Evolutionary conservation across 2,888 invertebrate species (phyloP), one percentile per base, ranked within the genome.

Genomic region (Cetonia aurata): DNA sequence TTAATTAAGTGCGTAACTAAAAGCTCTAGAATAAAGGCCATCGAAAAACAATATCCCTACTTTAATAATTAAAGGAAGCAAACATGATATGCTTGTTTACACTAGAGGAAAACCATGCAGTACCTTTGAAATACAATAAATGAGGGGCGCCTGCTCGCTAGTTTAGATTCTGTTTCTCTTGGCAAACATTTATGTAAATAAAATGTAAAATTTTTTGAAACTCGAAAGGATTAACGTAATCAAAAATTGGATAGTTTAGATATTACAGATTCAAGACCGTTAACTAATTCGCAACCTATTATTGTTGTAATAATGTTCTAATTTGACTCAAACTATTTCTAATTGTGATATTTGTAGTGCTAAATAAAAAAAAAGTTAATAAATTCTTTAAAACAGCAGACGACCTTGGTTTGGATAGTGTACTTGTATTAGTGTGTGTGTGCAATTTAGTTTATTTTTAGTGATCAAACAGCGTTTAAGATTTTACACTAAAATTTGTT

Each of bases 331-430:
- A 37, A 37, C 37, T 37, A 37, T 37, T 37, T 37, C 6, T 37
- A 37, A 8, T 37, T 37, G 37, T 37, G 37, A 37, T 37, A 37
- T 37, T 37, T 37, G 37, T 37, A 37, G 1, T 37, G 10, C 37
- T 1, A 37, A 9, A 33, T 6, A 33, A 6, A 37, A 37, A 6
- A 37, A 37, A 37, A 37, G 10, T 37, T 10, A 37, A 37, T 37
- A 37, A 37, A 37, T 37, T 37, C 37, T 37, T 3, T 37, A 56
- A 31, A 56, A 19, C 19, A 57, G 33, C 12, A 12, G 19, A 12
- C 19, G 42, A 57, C 57, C 57, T 57, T 57, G 57, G 42, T 19
- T 57, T 57, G 19, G 19, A 57, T 8, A 8, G 37, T 37, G 8
- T 10, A 6, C 1, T 3, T 9, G 37, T 37, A 33, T 42, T 57